Conservation (phyloP, 2,888 invertebrate genomes). For the Emmelina monodactyla region DNA sequence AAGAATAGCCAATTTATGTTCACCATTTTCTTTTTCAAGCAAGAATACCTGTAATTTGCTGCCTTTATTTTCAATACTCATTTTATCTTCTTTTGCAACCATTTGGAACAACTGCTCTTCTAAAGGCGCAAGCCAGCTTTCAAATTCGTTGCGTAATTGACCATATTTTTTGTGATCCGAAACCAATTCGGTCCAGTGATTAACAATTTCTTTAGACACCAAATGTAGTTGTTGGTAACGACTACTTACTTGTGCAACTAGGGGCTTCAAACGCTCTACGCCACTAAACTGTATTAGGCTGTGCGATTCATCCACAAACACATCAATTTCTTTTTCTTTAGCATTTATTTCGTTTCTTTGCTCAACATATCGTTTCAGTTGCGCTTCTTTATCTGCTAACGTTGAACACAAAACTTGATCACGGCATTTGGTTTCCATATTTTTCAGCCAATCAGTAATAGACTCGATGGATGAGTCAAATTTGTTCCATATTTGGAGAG, state of each 20-base stretch:
- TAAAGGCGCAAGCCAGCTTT: slow-evolving; percentile 79
- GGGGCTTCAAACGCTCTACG: slow-evolving; percentile 83
- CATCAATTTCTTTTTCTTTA: slow-evolving; percentile 86
- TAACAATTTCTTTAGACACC: slow-evolving; percentile 85
- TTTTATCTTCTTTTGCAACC: slow-evolving; percentile 69
- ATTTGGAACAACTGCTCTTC: slow-evolving; percentile 73
- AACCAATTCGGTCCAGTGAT: slow-evolving; percentile 82
- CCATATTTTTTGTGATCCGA: slow-evolving; percentile 84
- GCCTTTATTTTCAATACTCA: slow-evolving; percentile 70
- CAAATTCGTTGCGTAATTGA: slow-evolving; percentile 76
- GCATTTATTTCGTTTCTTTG: slow-evolving; percentile 78
- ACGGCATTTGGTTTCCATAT: slow-evolving; percentile 83
- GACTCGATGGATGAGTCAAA: slow-evolving; percentile 85
- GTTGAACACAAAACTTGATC: slow-evolving; percentile 86
- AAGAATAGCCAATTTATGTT: slow-evolving; percentile 77
- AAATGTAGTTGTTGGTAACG: slow-evolving; percentile 83
- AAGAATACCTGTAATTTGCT: slow-evolving; percentile 76
- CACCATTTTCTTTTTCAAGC: slow-evolving; percentile 85
- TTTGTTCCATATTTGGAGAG: slow-evolving; percentile 83
- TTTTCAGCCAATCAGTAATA: slow-evolving; percentile 86
- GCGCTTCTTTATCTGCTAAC: slow-evolving; percentile 80
- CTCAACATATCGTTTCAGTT: slow-evolving; percentile 75
- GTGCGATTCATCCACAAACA: slow-evolving; percentile 90
- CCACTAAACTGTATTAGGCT: slow-evolving; percentile 83
- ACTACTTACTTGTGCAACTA: slow-evolving; percentile 89